phyloP scores from a whole-genome alignment of 2,888 invertebrate species.

The Clunio marinus region DNA sequence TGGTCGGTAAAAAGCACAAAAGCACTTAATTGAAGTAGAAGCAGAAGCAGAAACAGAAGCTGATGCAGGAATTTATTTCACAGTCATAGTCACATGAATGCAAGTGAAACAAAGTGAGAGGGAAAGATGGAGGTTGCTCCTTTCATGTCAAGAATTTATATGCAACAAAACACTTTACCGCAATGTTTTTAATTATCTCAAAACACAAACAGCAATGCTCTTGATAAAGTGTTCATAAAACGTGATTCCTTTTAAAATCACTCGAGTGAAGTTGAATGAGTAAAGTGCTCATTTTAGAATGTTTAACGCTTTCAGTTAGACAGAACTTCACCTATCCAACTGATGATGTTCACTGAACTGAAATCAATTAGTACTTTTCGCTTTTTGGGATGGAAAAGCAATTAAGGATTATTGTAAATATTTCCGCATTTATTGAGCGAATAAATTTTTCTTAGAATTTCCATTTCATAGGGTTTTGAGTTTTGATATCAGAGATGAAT shows the following conservation, averaged over 20 bases:
- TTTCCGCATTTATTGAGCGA: not conserved
- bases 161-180: constrained; percentile 4
- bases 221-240: not conserved
- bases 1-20: too few species aligned
- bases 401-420: not conserved
- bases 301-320: not conserved
- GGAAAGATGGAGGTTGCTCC: not conserved
- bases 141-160: not conserved
- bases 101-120: not conserved
- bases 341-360: not conserved
- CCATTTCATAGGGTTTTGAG: too few species aligned
- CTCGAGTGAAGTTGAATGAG: too few species aligned
- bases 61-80: constrained; percentile 6
- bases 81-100: too few species aligned
- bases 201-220: not conserved
- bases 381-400: not conserved
- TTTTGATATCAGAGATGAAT: too few species aligned
- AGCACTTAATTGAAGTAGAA: too few species aligned
- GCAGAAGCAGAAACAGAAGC: not conserved
- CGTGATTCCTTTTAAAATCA: not conserved
- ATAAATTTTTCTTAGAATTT: too few species aligned
- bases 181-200: constrained; percentile 6
- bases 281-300: not conserved
- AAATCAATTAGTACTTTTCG: not conserved
- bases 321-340: too few species aligned